Base-by-base conservation (phyloP, 1,140 invertebrate species). In the Liolophura sinensis region DNA sequence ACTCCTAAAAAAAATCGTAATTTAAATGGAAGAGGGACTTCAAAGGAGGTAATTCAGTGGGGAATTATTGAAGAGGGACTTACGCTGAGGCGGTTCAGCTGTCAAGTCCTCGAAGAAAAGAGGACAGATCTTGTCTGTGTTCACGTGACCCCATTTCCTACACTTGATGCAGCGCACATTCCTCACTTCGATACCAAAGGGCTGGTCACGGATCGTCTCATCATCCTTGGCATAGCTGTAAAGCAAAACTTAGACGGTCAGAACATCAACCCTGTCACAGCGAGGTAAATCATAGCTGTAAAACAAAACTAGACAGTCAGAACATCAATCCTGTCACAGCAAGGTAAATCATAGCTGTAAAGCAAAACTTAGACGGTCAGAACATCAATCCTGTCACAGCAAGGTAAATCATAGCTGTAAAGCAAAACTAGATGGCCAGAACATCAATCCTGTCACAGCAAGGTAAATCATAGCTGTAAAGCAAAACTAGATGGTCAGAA, bases 101-200 rank as follows among this genome's bases (percentile, higher is more conserved):
- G 83, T 82, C 1, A 84, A 64, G 60, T 82, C 78, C 67, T 77
- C 75, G 4, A 79, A 78, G 73, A 95, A 98, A 83, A 98, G 88
- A 47, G 93, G 93, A 86, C 96, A 99, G 85, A 96, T 83, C 92
- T 93, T 95, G 90, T 95, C 96, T 80, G 98, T 99, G 82, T 99
- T 99, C 52, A 99, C 96, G 79, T 99, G 98, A 9, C 98, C 98
- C 96, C 97, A 99, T 82, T 98, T 97, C 76, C 97, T 93, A 82
- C 98, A 99, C 83, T 99, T 98, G 47, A 99, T 95, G 80, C 98
- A 99, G 20, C 96, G 88, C 0, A 99, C 96, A 88, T 99, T 99
- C 49, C 96, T 86, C 0, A 99, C 96, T 75, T 88, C 82, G 77
- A 99, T 99, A 62, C 97, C 97, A 89, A 99, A 99, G 0, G 97